phyloP scores from a whole-genome alignment of 2,113 vertebrate species.

The Eubucco bourcierii region DNA sequence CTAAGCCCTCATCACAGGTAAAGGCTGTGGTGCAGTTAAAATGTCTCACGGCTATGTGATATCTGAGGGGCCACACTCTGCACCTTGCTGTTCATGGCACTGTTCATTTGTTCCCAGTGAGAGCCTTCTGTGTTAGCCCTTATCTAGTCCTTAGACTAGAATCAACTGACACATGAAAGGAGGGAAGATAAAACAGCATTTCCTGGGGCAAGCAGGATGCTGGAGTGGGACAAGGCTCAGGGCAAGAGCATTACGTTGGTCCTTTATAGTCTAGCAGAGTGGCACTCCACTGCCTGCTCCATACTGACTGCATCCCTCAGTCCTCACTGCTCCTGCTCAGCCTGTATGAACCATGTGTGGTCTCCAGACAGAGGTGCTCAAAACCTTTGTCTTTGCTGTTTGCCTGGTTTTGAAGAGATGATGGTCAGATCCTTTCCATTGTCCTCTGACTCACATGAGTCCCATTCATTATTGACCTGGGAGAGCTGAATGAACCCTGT shows the following conservation, averaged over 20 bases:
- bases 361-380: neutral
- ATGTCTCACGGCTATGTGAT: neutral
- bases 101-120: accelerated
- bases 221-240: neutral
- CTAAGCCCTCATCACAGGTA: neutral
- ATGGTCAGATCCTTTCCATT: neutral
- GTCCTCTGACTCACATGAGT: neutral
- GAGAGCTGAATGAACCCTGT: constrained; percentile 48
- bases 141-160: neutral
- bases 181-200: neutral
- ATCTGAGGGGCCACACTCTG: neutral
- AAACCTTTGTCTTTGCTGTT: neutral
- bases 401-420: neutral
- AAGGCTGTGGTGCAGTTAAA: neutral
- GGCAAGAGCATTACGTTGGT: neutral
- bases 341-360: neutral
- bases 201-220: neutral
- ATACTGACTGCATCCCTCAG: neutral
- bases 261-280: neutral
- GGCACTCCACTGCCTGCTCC: neutral
- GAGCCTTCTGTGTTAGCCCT: neutral
- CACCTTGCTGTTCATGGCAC: neutral
- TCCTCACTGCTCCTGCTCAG: neutral
- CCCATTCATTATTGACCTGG: constrained; percentile 34
- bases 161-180: neutral